Evolutionary conservation across 2,113 vertebrate species (phyloP).

Genomic region (Oophaga pumilio): DNA sequence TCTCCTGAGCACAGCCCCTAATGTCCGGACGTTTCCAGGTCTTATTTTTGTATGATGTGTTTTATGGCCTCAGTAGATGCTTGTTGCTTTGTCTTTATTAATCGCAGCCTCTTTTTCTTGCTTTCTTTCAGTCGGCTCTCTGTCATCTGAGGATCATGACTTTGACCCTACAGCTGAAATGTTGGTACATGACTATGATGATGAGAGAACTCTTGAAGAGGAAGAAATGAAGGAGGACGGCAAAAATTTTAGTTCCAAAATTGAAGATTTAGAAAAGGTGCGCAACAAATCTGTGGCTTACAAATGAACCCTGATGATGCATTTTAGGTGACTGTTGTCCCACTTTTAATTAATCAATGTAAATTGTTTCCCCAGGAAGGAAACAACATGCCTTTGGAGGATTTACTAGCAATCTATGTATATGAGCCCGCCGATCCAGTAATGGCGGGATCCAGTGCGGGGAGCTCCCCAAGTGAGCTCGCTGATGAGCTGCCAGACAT

Average conservation of each 20-base stretch:
- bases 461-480: slow-evolving; percentile 94
- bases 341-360: not conserved
- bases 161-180: slow-evolving; percentile 98
- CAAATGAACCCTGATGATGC: too few relatives aligned
- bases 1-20: not conserved
- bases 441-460: slow-evolving; percentile 83
- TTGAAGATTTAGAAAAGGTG: slow-evolving; percentile 98
- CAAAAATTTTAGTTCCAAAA: slow-evolving; percentile 89
- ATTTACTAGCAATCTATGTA: slow-evolving; percentile 93
- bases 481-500: slow-evolving; percentile 96
- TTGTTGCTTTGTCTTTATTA: not conserved
- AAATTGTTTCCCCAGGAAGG: slow-evolving; percentile 80
- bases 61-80: not conserved
- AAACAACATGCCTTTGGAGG: slow-evolving; percentile 94
- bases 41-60: not conserved
- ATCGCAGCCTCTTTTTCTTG: slow-evolving; percentile 5
- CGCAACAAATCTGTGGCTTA: not conserved
- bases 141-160: slow-evolving; percentile 98
- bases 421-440: slow-evolving; percentile 84
- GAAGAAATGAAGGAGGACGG: slow-evolving; percentile 93
- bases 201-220: slow-evolving; percentile 94
- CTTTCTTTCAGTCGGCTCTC: slow-evolving; percentile 85
- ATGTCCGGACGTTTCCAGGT: too few relatives aligned
- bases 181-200: slow-evolving; percentile 96
- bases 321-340: too few relatives aligned